Evolutionary conservation across 2,113 vertebrate genomes (phyloP), one percentile per base, ranked within the genome.

Genomic region (Esox niger): DNA sequence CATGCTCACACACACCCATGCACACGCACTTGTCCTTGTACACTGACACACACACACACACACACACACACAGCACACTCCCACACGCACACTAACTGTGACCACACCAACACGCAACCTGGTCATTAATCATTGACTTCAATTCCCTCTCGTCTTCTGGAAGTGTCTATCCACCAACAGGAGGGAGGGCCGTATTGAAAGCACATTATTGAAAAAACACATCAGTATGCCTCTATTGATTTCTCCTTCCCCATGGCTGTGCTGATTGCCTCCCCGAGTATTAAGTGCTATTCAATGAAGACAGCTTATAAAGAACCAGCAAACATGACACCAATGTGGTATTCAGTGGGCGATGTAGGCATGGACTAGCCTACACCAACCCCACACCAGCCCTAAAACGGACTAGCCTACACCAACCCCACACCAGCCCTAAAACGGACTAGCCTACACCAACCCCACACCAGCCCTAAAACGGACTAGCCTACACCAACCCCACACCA

Each of bases 71-170:
- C 38, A 23, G 30, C 58, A 35, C 59, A 25, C 32, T 25, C 59
- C 57, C 25, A 56, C 56, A 59, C 29, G n/a, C 57, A 7, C 26
- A 54, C 49, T 7, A 54, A 21, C n/a, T 7, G 20, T 54, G 49
- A 43, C 38, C 38, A 43, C 38, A 17, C 38, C 47, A 71, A 64
- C 2, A 2, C 63, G 59, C 38, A 17, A 27, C n/a, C 33, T 1
- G 35, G 46, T 73, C 69, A 79, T 77, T 70, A 73, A 79, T 77
- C 68, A 67, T 64, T 60, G 35, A 69, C 30, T 21, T 63, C 33
- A 64, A 30, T 66, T 61, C 38, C 70, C 32, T 61, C 17, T 74
- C 43, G 35, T 29, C 15, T 15, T 15, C 20, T 60, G 57, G 57
- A 27, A 60, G 27, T 4, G 29, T n/a, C 57, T 60, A 27, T 60